phyloP scores from a whole-genome alignment of 2,113 vertebrate genomes.

The Gambusia holbrooki region DNA sequence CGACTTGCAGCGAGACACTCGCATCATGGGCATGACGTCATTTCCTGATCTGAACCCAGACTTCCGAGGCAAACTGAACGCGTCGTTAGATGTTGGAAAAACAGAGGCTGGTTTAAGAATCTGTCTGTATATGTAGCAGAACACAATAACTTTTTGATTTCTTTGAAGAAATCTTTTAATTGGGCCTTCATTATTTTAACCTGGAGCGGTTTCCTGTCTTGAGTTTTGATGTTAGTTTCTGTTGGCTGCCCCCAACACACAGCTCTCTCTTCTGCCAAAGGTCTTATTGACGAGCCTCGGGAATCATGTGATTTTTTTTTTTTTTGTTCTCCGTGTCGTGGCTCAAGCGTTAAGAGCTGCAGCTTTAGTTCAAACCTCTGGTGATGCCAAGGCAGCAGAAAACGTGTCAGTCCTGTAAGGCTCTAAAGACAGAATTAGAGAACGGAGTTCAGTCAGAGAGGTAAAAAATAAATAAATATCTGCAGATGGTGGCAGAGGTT shows the following conservation, averaged over 20 bases:
- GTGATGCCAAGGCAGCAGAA: not conserved
- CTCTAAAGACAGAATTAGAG: not conserved
- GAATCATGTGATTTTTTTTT: not conserved
- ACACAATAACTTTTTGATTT: too few species aligned
- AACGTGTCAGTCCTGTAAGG: not conserved
- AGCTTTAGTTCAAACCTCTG: not conserved
- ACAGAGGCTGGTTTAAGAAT: too few species aligned
- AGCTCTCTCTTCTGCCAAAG: not conserved
- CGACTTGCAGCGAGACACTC: too few species aligned
- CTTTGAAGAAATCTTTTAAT: too few species aligned
- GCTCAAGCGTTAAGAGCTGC: not conserved
- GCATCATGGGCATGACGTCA: too few species aligned
- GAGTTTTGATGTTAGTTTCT: not conserved
- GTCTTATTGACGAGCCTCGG: not conserved
- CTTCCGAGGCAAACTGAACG: too few species aligned
- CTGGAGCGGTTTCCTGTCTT: too few species aligned
- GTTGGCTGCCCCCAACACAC: constrained; percentile 4
- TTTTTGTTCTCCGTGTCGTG: not conserved
- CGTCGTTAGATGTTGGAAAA: too few species aligned
- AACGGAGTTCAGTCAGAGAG: not conserved
- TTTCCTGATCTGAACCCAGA: too few species aligned
- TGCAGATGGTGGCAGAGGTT: too few species aligned
- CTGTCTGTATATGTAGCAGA: too few species aligned
- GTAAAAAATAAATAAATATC: not conserved
- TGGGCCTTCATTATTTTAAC: too few species aligned